A percentile compares a stretch with the other conserved stretches of the same genome.
Evolutionary conservation across 2,797 vertebrate species (phyloP).

Genomic region (Sebastes variabilis): DNA sequence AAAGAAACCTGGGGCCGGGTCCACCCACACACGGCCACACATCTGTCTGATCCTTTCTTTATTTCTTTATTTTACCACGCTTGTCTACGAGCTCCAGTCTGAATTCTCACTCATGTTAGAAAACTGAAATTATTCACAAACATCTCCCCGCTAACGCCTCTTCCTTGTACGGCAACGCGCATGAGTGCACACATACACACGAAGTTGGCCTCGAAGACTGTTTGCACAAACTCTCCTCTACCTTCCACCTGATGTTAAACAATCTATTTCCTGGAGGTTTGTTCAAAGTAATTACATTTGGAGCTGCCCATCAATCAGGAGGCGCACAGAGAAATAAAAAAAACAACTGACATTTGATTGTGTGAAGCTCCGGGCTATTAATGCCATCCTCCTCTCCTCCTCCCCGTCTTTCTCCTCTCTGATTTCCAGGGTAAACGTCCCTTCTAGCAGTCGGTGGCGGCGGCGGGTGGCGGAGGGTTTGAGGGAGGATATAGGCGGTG

Average conservation of each 20-base stretch:
- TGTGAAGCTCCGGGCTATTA: conserved; percentile 47
- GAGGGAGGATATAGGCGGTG: conserved; percentile 43
- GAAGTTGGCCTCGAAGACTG: background rate
- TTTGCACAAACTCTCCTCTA: background rate
- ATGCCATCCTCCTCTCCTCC: conserved; percentile 30
- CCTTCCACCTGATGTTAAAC: conserved; percentile 47
- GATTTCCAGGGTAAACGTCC: conserved; percentile 69
- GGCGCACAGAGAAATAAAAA: conserved; percentile 4
- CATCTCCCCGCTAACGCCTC: background rate
- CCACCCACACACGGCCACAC: conserved; percentile 49
- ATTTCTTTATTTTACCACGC: background rate
- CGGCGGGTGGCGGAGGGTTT: conserved; percentile 1
- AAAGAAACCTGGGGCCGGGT: conserved; percentile 47
- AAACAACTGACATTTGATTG: conserved; percentile 56
- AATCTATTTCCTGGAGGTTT: conserved; percentile 56
- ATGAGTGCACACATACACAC: background rate
- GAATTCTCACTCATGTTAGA: conserved; percentile 11
- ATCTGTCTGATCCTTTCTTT: conserved; percentile 29
- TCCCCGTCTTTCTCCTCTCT: conserved; percentile 14
- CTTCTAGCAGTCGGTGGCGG: conserved; percentile 46
- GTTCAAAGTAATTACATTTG: conserved; percentile 65
- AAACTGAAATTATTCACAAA: conserved; percentile 19
- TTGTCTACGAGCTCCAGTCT: conserved; percentile 7
- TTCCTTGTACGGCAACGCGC: background rate
- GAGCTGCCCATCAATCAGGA: conserved; percentile 68